phyloP scores from a whole-genome alignment of 2,113 vertebrate genomes.

The Trochalopteron elliotii region DNA sequence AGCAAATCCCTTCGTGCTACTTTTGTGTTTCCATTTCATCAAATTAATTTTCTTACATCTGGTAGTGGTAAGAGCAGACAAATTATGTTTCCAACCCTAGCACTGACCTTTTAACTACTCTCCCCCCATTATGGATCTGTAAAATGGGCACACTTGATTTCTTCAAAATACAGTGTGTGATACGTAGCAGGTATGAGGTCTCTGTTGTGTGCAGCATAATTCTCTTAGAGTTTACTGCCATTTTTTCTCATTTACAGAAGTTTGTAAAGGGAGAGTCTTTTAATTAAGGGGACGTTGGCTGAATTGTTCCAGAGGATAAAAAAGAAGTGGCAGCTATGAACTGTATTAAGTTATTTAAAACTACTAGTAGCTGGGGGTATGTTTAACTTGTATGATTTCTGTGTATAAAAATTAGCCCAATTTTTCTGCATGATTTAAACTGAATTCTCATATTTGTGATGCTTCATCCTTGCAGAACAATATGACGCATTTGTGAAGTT shows the following conservation, averaged over 20 bases:
- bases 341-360: not conserved
- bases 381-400: not conserved
- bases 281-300: not conserved
- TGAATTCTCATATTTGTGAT: not conserved
- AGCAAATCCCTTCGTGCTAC: not conserved
- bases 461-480: slow-evolving; percentile 84
- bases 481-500: slow-evolving; percentile 99
- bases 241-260: not conserved
- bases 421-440: not conserved
- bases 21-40: not conserved
- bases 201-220: not conserved
- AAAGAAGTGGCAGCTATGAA: not conserved
- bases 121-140: not conserved
- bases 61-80: not conserved
- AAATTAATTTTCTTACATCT: not conserved
- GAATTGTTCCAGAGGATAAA: not conserved
- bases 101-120: not conserved
- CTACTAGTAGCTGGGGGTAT: not conserved
- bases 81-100: not conserved
- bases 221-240: not conserved
- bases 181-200: not conserved
- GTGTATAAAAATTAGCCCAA: not conserved
- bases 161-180: not conserved
- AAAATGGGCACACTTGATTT: not conserved
- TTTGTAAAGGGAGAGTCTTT: not conserved